Evolutionary conservation across 2,888 invertebrate genomes (phyloP).

Genomic region (Calameuta pallipes): DNA sequence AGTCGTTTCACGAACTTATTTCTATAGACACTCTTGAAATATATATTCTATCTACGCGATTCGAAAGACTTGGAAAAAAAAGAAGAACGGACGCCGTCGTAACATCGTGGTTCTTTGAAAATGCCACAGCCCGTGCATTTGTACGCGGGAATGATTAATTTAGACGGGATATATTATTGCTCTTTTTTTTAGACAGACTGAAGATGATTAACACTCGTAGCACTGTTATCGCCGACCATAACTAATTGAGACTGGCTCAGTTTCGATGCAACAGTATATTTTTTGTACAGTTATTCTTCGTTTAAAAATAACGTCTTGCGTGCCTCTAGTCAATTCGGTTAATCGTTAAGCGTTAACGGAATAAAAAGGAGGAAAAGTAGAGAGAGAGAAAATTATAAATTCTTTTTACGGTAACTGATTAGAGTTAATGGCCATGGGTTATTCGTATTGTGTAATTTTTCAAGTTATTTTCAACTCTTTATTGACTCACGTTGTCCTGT

Average conservation of each 20-base stretch:
- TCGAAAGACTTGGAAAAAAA: conserved; percentile 18
- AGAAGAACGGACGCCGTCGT: not conserved
- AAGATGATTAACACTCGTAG: not conserved
- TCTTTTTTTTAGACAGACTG: not conserved
- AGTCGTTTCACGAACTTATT: conserved; percentile 34
- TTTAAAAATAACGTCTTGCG: not conserved
- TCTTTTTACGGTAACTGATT: not conserved
- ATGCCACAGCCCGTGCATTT: not conserved
- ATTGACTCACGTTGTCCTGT: conserved; percentile 50
- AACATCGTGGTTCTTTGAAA: not conserved
- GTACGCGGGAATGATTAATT: not conserved
- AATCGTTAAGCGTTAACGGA: not conserved
- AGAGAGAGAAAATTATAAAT: not conserved
- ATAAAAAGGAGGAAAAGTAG: not conserved
- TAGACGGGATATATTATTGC: not conserved
- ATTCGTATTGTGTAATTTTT: not conserved
- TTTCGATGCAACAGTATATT: conserved; percentile 19
- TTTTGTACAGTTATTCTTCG: conserved; percentile 6
- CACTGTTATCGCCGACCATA: conserved; percentile 27
- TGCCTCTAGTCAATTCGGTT: not conserved
- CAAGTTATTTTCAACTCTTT: not conserved
- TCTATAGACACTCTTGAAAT: conserved; percentile 9
- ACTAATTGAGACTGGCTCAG: conserved; percentile 24
- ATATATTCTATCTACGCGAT: not conserved
- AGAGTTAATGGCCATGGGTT: not conserved